A percentile compares a stretch with the other conserved stretches of the same genome.
These are phyloP conservation scores for Paraescarpia echinospica DNA, from an alignment of 1,140 invertebrate species.

Conservation along the genomic window DNA sequence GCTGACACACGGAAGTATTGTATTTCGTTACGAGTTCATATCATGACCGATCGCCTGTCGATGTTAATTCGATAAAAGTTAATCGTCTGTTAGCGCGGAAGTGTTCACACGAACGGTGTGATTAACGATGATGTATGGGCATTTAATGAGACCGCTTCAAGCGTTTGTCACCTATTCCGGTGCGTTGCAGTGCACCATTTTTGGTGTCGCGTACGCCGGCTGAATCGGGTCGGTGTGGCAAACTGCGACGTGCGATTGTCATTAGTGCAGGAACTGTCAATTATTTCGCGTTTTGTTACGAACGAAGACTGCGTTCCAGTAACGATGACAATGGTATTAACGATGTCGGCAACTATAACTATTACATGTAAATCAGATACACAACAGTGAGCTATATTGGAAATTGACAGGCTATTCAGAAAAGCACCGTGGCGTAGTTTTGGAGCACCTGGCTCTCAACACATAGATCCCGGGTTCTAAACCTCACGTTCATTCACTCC, in stretches of 20 bases:
- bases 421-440: no score
- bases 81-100: not conserved
- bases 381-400: no score
- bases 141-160: not conserved
- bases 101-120: not conserved
- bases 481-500: no score
- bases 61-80: constrained; percentile 6
- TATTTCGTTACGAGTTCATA: not conserved
- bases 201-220: not conserved
- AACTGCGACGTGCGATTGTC: not conserved
- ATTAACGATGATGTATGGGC: not conserved
- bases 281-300: not conserved
- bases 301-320: not conserved
- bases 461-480: no score
- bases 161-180: not conserved
- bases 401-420: no score
- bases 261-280: not conserved
- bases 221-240: not conserved
- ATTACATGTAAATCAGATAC: no score
- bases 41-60: not conserved
- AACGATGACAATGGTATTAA: not conserved
- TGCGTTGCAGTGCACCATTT: not conserved
- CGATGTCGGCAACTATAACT: not conserved
- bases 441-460: no score
- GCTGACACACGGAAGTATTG: not conserved